Base-by-base conservation (phyloP, 2,113 vertebrate species). In the Nannobrachium achirus region DNA sequence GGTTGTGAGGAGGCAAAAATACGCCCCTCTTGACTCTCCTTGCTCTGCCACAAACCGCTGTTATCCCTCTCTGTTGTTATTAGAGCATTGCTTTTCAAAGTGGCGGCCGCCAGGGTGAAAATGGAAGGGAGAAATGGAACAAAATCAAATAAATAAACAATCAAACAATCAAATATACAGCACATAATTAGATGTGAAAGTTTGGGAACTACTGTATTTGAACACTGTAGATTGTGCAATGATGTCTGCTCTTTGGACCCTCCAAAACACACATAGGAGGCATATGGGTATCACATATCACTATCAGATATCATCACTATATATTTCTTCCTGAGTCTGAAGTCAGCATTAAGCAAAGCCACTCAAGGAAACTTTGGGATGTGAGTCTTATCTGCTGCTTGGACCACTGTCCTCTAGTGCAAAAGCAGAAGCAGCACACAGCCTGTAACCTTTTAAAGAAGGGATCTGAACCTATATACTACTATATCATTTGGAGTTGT, bases 281-380 rank as follows among this genome's bases (percentile, higher is more conserved):
- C 76, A 90, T 81, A 80, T 81, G 76, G 86, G 88, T 83, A 87
- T 92, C 88, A 68, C 83, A 81, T 92, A 92, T 92, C 87, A 25
- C 1, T 25, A 25, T 25, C 69, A 82, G 59, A 59, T 84, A 84
- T 82, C 66, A 67, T 83, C 86, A 83, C 86, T 88, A 89, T 86
- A 88, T 86, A 83, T 91, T 89, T 89, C 75, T 73, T 78, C 77
- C 82, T 67, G 66, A 78, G 79, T 76, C 82, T 67, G 66, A 78
- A 89, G 88, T 81, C 81, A 71, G 79, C 76, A 83, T 84, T 83
- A 85, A 90, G 87, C 88, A 91, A 90, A 92, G 79, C 81, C 83
- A 91, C 91, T 91, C 89, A 89, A 81, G 20, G 66, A 86, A 93
- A 93, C 89, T 88, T 82, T 80, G 73, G 52, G 58, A 70, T 69